A percentile compares a stretch with the other conserved stretches of the same genome.
Evolutionary conservation across 2,797 vertebrate species (phyloP).

Genomic region (Lophius americanus): DNA sequence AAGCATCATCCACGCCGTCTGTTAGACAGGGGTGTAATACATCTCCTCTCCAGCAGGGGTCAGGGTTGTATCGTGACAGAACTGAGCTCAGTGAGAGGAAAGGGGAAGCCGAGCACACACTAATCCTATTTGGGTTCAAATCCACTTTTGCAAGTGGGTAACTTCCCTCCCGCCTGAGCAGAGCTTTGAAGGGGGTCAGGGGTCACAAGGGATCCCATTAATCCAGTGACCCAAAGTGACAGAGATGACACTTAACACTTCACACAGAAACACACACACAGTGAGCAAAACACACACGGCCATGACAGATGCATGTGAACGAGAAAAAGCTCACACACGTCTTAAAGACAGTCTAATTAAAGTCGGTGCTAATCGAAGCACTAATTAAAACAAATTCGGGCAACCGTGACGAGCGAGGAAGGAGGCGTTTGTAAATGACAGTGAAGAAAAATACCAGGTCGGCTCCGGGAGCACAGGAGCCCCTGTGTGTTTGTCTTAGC

Average conservation of each 20-base stretch:
- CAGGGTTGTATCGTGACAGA: conserved; percentile 72
- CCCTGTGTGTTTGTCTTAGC: conserved; percentile 44
- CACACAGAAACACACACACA: conserved; percentile 6
- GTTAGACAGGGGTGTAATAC: conserved; percentile 44
- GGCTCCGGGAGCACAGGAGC: conserved; percentile 18
- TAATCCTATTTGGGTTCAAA: conserved; percentile 75
- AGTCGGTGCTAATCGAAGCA: conserved; percentile 52
- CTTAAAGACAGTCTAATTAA: conserved; percentile 47
- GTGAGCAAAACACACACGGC: not conserved
- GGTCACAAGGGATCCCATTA: conserved; percentile 63
- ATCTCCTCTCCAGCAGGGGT: conserved; percentile 74
- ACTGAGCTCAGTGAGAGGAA: not conserved
- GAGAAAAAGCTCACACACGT: conserved; percentile 11
- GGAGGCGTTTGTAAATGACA: conserved; percentile 31
- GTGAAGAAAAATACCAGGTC: conserved; percentile 21
- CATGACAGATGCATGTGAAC: conserved; percentile 1
- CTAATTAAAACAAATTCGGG: conserved; percentile 58
- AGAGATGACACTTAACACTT: conserved; percentile 43
- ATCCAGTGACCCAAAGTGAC: conserved; percentile 59
- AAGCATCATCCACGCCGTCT: conserved; percentile 10
- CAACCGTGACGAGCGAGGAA: conserved; percentile 44
- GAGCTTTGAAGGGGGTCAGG: conserved; percentile 56
- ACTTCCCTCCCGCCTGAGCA: not conserved
- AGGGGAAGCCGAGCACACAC: conserved; percentile 56
- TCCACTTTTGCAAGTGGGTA: conserved; percentile 57